phyloP scores from a whole-genome alignment of 2,797 vertebrate species.

The Silurus lanzhouensis region DNA sequence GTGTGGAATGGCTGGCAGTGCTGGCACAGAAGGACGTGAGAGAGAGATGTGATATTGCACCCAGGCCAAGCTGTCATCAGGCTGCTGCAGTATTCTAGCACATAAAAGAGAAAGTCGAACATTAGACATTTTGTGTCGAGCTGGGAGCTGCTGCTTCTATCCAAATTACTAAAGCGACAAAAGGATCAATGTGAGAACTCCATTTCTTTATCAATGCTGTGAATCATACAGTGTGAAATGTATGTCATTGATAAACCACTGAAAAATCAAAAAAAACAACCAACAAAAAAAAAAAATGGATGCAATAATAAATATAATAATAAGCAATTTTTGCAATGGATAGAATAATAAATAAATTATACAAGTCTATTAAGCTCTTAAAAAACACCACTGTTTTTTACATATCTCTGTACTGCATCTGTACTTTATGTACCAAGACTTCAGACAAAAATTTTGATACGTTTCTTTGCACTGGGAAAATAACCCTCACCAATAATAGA shows the following conservation, averaged over 20 bases:
- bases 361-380: neutral
- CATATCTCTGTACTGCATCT: neutral
- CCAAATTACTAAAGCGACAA: conserved; percentile 8
- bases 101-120: conserved; percentile 11
- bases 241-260: conserved; percentile 3
- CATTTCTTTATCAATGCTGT: conserved; percentile 1
- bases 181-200: conserved; percentile 18
- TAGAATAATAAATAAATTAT: neutral
- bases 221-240: neutral
- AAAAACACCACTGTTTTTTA: neutral
- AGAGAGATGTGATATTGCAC: conserved; percentile 22
- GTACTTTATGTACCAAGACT: neutral
- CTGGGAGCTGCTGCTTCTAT: conserved; percentile 9
- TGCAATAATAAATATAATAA: neutral
- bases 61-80: conserved; percentile 28
- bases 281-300: neutral
- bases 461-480: neutral
- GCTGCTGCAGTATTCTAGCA: neutral
- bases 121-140: conserved; percentile 6
- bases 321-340: neutral
- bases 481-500: neutral
- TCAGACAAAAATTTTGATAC: neutral
- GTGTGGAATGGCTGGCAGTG: conserved; percentile 7
- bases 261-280: neutral
- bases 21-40: conserved; percentile 6